Conservation (phyloP, 92 coral and sea anemone species). For the Epizoanthus ramosus region DNA sequence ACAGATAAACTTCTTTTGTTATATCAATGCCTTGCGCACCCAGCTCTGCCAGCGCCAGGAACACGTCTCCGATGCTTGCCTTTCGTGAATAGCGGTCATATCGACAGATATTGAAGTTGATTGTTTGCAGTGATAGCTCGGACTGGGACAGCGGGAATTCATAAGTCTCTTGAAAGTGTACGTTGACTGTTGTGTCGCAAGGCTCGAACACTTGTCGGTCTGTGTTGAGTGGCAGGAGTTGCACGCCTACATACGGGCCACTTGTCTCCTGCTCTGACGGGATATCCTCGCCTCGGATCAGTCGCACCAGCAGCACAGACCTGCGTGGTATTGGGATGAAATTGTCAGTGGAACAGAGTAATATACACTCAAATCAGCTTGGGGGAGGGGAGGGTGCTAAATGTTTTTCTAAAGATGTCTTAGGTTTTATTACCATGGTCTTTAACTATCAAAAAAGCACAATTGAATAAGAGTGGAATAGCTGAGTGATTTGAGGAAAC, state of each 20-base stretch:
- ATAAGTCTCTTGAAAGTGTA: constrained; percentile 62
- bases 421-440: no score
- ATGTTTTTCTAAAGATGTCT: no score
- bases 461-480: no score
- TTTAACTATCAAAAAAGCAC: no score
- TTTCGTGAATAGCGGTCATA: constrained; percentile 88
- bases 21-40: constrained; percentile 97
- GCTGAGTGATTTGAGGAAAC: no score
- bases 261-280: constrained; percentile 82
- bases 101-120: constrained; percentile 91
- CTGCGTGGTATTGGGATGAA: constrained; percentile 28
- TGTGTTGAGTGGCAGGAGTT: constrained; percentile 77
- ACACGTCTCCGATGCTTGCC: constrained; percentile 87
- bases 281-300: constrained; percentile 94
- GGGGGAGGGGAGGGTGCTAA: no score
- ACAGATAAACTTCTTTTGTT: constrained; percentile 83
- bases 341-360: no score
- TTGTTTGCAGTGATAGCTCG: constrained; percentile 88
- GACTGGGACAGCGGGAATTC: constrained; percentile 82
- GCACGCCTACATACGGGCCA: constrained; percentile 91
- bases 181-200: constrained; percentile 80
- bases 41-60: constrained; percentile 91
- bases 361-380: no score
- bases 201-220: constrained; percentile 70
- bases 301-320: constrained; percentile 80